phyloP scores from a whole-genome alignment of 2,888 invertebrate species.

The Napeogenes inachia region DNA sequence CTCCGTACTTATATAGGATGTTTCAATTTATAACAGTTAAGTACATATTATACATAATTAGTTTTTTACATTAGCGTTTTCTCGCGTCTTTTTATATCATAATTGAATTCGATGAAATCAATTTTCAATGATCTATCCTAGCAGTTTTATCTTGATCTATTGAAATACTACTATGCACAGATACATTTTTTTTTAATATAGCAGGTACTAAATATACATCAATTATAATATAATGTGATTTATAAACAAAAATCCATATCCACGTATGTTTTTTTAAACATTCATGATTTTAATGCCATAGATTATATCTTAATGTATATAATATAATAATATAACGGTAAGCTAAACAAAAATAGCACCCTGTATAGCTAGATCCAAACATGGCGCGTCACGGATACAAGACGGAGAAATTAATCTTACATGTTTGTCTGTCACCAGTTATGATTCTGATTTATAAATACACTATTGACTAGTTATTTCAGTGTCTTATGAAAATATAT shows the following conservation, averaged over 20 bases:
- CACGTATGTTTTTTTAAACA: too few species aligned
- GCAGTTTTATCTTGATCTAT: too few species aligned
- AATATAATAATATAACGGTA: not conserved
- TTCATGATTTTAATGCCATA: not conserved
- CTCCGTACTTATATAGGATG: slow-evolving; percentile 41
- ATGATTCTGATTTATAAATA: slow-evolving; percentile 20
- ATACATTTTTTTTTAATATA: too few species aligned
- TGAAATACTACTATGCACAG: too few species aligned
- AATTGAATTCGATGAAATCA: too few species aligned
- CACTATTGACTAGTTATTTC: not conserved
- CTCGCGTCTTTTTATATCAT: too few species aligned
- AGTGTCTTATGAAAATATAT: not conserved
- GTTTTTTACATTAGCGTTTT: not conserved
- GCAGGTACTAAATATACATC: too few species aligned
- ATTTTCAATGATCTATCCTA: too few species aligned
- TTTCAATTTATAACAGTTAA: not conserved
- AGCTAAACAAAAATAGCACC: slow-evolving; percentile 14
- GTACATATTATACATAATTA: not conserved
- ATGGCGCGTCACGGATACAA: slow-evolving; percentile 40
- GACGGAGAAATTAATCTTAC: slow-evolving; percentile 38
- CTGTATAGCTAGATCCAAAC: slow-evolving; percentile 38
- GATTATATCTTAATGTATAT: not conserved
- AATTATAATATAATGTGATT: too few species aligned
- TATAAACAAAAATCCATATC: too few species aligned
- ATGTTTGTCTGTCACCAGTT: slow-evolving; percentile 38